Base-by-base conservation (phyloP, 1,140 invertebrate genomes). In the Eupristina koningsbergeri region DNA sequence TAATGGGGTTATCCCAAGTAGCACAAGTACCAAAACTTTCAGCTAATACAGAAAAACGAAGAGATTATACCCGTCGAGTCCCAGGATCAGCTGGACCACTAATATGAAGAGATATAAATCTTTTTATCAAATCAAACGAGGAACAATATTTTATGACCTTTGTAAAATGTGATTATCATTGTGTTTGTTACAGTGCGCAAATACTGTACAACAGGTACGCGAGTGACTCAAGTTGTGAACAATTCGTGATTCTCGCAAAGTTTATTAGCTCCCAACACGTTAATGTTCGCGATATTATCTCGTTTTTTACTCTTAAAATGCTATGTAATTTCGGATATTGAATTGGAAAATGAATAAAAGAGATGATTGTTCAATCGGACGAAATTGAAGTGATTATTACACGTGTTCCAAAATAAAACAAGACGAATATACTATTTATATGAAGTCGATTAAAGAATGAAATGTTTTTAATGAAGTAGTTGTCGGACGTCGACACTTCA, bases 81-180 rank as follows among this genome's bases (percentile, higher is more conserved):
- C 29, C 29, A 50, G 19, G 47, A 73, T 73, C 69, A 15, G 45
- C 29, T 47, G 8, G n/a, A 39, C 76, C 58, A 39, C 39, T 41
- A 45, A 69, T 45, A 22, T 47, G 79, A 69, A 26, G 45, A 80
- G 50, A 80, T 69, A 69, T 80, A 67, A 67, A 67, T 69, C 61
- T 69, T 45, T 67, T n/a, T n/a, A n/a, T n/a, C n/a, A n/a, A n/a
- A 50, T 50, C 39, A 69, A 80, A 63, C 50, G n/a, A 13, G 19
- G 45, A 50, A 36, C 41, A 17, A 39, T 22, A n/a, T 63, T 80
- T 80, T 67, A 80, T 41, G 41, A 53, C 64, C 34, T 31, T 47
- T 29, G 77, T 39, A n/a, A 3, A 8, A 26, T 26, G 73, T 19
- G 45, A 41, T 19, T 0, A 75, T 75, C 73, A 31, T 47, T 75